Evolutionary conservation across 53 echinoderm and acorn worm species (phyloP).

Genomic region (Echinarachnius parma): DNA sequence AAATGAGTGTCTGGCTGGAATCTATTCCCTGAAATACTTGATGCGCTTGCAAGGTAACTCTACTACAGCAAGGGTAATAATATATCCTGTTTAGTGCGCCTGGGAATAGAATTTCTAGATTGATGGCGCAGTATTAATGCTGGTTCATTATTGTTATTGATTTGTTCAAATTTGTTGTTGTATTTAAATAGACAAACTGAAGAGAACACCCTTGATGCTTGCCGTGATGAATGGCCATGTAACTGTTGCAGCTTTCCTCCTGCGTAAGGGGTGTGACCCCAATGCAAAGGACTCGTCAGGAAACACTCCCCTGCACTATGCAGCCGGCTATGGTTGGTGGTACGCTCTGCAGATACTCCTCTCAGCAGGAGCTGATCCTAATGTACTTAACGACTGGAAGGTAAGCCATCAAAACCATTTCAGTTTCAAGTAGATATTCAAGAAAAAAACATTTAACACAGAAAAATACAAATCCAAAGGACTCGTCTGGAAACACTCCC

Average conservation of each 20-base stretch:
- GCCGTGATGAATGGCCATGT: constrained; percentile 92
- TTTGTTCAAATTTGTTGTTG: too few relatives aligned
- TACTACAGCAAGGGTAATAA: too few relatives aligned
- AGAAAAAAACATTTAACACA: too few relatives aligned
- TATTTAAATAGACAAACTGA: constrained; percentile 93
- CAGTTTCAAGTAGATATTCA: too few relatives aligned
- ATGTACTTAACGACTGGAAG: constrained; percentile 91
- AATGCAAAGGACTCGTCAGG: constrained; percentile 90
- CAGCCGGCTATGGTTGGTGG: constrained; percentile 96
- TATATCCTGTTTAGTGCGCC: too few relatives aligned
- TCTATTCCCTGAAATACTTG: too few relatives aligned
- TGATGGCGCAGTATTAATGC: too few relatives aligned
- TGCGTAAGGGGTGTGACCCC: constrained; percentile 81
- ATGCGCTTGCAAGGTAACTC: too few relatives aligned
- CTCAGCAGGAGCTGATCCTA: constrained; percentile 74
- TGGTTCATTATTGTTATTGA: too few relatives aligned
- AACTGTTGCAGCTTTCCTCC: constrained; percentile 65
- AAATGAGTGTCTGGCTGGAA: too few relatives aligned
- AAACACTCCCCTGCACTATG: constrained; percentile 83
- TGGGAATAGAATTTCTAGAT: too few relatives aligned
- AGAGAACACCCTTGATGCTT: constrained; percentile 76
- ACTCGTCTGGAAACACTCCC: constrained; percentile 89
- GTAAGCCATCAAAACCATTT: too few relatives aligned
- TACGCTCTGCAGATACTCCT: constrained; percentile 74
- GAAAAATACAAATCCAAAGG: constrained; percentile 75